These are phyloP conservation scores for Macrotis lagotis DNA, from an alignment of 2,113 vertebrate species.

Conservation along the genomic window DNA sequence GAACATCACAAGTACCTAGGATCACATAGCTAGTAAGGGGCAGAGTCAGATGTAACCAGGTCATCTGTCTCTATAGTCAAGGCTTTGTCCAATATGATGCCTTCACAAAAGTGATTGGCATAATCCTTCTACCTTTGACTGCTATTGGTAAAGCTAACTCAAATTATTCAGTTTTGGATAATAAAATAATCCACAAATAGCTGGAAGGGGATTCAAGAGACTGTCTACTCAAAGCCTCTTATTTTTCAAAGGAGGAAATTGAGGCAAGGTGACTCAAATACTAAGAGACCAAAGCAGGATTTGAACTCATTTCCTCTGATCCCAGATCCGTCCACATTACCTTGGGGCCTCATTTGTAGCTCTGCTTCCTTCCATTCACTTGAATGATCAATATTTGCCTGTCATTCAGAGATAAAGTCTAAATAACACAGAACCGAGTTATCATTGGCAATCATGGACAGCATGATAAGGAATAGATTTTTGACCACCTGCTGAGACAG, in stretches of 20 bases:
- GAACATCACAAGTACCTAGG: neutral
- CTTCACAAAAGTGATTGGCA: neutral
- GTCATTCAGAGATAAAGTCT: neutral
- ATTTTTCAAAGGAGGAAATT: neutral
- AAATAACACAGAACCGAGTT: neutral
- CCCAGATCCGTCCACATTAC: neutral
- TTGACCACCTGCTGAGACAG: neutral
- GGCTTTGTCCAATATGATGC: neutral
- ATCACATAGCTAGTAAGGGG: neutral
- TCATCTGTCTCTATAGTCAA: neutral
- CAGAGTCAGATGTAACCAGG: neutral
- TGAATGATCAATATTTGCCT: neutral
- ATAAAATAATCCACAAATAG: neutral
- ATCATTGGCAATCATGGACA: neutral
- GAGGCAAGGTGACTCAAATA: neutral
- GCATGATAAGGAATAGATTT: neutral
- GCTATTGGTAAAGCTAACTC: neutral
- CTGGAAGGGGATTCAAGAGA: neutral
- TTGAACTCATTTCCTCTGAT: neutral
- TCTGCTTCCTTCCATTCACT: neutral
- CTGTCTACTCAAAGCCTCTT: neutral
- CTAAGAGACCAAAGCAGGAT: neutral
- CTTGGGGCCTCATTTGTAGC: neutral
- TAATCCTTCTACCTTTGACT: neutral
- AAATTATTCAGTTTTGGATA: neutral